Evolutionary conservation across 1,140 invertebrate species (phyloP).

Genomic region (Melanaphis sacchari): DNA sequence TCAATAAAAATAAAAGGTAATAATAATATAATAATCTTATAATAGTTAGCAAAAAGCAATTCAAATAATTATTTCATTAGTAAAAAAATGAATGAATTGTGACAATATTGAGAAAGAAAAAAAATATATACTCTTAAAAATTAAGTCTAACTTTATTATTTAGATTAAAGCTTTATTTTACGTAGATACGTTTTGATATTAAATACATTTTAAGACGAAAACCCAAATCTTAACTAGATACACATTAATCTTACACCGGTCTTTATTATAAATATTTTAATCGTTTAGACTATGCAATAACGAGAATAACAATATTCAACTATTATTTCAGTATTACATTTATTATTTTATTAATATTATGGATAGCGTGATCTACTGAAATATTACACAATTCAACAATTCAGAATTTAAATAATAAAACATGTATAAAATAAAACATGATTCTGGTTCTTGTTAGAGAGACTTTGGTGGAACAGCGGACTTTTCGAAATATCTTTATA

Average conservation of each 20-base stretch:
- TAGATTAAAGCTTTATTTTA: not conserved
- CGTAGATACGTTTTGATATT: not conserved
- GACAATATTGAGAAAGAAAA: not conserved
- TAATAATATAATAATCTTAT: no score
- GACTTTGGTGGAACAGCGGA: not conserved
- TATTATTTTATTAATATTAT: not conserved
- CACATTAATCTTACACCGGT: not conserved
- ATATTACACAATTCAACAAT: not conserved
- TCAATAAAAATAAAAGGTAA: not conserved
- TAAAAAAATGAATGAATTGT: not conserved
- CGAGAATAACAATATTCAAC: not conserved
- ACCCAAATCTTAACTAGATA: not conserved
- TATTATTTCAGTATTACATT: not conserved
- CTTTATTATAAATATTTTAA: no score
- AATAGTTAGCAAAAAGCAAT: not conserved
- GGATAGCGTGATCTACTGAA: not conserved
- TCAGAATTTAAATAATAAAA: not conserved
- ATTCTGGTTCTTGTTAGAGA: not conserved
- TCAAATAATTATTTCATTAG: not conserved
- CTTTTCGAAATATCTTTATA: not conserved
- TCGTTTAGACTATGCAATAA: no score
- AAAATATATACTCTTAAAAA: not conserved
- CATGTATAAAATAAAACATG: no score
- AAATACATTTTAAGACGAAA: not conserved
- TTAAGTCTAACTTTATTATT: not conserved